Evolutionary conservation across 2,888 invertebrate species (phyloP).

Genomic region (Eumacrocentrus americanus): DNA sequence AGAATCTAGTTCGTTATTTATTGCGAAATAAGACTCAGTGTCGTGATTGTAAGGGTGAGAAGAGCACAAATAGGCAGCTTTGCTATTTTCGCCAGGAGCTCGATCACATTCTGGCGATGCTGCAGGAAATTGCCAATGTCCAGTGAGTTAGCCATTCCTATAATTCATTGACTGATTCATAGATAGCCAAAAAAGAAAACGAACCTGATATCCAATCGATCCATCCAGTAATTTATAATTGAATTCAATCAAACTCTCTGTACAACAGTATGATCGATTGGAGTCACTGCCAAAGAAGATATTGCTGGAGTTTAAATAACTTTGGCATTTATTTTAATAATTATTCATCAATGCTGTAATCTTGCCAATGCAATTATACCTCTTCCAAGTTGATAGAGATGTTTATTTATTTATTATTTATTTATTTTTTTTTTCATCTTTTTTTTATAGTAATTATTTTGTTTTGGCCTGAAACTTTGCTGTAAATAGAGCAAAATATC

Average conservation of each 20-base stretch:
- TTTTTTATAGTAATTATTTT: neutral
- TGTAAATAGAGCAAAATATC: neutral
- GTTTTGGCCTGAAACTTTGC: neutral
- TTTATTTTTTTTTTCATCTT: neutral
- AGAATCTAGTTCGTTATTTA: constrained; percentile 55
- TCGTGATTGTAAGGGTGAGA: constrained; percentile 53
- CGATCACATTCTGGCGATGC: constrained; percentile 56
- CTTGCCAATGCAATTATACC: constrained; percentile 28
- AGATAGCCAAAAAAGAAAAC: constrained; percentile 33
- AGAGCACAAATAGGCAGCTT: constrained; percentile 50
- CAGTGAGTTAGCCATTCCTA: constrained; percentile 36
- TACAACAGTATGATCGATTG: constrained; percentile 37
- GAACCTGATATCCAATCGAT: constrained; percentile 37
- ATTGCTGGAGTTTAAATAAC: constrained; percentile 27
- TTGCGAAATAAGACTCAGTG: constrained; percentile 55
- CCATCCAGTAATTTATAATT: constrained; percentile 25
- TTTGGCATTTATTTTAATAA: constrained; percentile 36
- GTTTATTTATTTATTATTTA: neutral
- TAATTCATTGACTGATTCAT: neutral
- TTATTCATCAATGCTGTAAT: constrained; percentile 33
- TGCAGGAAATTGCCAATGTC: constrained; percentile 55
- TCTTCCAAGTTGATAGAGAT: neutral
- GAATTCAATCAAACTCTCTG: constrained; percentile 25
- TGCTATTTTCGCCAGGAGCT: constrained; percentile 58
- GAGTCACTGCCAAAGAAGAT: constrained; percentile 53